phyloP scores from a whole-genome alignment of 2,888 invertebrate species.

The Agriopis aurantiaria region DNA sequence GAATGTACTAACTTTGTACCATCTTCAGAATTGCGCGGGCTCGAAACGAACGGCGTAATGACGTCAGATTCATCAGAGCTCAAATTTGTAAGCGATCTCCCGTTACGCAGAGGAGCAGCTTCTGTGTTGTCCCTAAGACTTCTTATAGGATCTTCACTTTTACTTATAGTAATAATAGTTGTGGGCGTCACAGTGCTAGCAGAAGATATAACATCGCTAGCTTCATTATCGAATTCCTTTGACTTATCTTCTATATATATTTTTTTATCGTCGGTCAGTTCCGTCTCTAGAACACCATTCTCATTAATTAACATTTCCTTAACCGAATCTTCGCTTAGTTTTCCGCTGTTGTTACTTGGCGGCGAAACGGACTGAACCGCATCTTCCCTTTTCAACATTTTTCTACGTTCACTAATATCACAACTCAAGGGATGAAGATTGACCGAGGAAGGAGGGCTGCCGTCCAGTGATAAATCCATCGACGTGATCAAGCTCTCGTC shows the following conservation, averaged over 20 bases:
- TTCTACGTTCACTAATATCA: constrained; percentile 76
- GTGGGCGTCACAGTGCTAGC: constrained; percentile 55
- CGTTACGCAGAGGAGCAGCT: constrained; percentile 38
- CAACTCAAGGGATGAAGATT: constrained; percentile 78
- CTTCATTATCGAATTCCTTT: constrained; percentile 38
- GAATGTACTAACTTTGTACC: constrained; percentile 72
- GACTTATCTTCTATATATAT: constrained; percentile 34
- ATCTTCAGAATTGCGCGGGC: constrained; percentile 46
- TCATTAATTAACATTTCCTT: constrained; percentile 63
- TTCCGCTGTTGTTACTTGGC: constrained; percentile 79
- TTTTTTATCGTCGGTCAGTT: constrained; percentile 33
- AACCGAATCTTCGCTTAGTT: constrained; percentile 78
- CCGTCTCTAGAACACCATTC: constrained; percentile 37
- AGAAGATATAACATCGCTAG: constrained; percentile 52
- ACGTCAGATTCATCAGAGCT: constrained; percentile 78
- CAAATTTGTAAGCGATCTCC: constrained; percentile 50
- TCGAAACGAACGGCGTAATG: constrained; percentile 64
- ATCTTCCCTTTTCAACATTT: constrained; percentile 81
- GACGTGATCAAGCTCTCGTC: constrained; percentile 79
- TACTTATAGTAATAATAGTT: constrained; percentile 46
- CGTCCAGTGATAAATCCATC: constrained; percentile 76
- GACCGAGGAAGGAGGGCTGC: constrained; percentile 73
- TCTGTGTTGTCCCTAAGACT: constrained; percentile 46
- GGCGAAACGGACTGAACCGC: constrained; percentile 83
- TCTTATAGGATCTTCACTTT: constrained; percentile 45